Evolutionary conservation across 2,888 invertebrate genomes (phyloP).

Genomic region (Embidobia sp.): DNA sequence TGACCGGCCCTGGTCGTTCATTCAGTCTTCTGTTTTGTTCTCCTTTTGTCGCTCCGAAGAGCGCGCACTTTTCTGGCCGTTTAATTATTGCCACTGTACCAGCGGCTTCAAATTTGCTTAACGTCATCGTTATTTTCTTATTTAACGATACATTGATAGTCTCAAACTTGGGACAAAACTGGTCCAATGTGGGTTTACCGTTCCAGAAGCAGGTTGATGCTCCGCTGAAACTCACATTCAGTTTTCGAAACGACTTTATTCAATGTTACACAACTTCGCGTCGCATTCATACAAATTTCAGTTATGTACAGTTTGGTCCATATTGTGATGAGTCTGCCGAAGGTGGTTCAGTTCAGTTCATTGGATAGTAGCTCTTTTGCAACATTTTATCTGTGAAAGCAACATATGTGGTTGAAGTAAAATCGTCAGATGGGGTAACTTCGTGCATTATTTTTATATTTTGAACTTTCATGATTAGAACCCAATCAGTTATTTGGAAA

Average conservation of each 20-base stretch:
- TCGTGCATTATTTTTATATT: too few relatives aligned
- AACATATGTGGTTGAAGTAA: too few relatives aligned
- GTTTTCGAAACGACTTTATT: constrained; percentile 1
- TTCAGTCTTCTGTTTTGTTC: too few relatives aligned
- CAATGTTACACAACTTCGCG: neutral
- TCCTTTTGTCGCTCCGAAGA: too few relatives aligned
- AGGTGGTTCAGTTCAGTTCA: too few relatives aligned
- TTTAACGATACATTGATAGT: constrained; percentile 16
- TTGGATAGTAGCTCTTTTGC: too few relatives aligned
- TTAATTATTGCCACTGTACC: neutral
- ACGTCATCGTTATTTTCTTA: constrained; percentile 28
- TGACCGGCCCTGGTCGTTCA: too few relatives aligned
- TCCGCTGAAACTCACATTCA: neutral
- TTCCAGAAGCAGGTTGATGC: constrained; percentile 5
- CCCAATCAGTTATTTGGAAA: too few relatives aligned
- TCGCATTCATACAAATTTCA: neutral
- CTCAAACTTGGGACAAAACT: constrained; percentile 2
- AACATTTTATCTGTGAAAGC: too few relatives aligned
- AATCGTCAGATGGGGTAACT: too few relatives aligned
- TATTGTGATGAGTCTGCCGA: too few relatives aligned
- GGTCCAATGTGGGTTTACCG: constrained; percentile 17
- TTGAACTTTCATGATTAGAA: too few relatives aligned
- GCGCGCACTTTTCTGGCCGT: neutral
- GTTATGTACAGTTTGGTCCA: neutral
- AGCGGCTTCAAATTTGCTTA: neutral